Conservation (phyloP, 2,797 vertebrate genomes). For the Uromys caudimaculatus region DNA sequence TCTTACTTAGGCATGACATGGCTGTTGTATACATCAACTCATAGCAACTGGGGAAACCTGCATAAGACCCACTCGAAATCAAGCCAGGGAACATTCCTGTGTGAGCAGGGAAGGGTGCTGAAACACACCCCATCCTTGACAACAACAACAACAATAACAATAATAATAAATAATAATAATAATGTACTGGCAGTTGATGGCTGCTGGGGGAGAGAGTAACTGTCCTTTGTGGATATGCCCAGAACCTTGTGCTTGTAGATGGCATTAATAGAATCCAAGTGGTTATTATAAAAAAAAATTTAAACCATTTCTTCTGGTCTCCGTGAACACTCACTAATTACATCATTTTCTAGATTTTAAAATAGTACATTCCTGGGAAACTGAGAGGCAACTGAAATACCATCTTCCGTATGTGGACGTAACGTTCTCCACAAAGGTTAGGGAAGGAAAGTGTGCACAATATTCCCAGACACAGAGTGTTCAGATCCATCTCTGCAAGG, state of each 20-base stretch:
- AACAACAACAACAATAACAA: too few relatives aligned
- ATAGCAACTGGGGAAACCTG: neutral
- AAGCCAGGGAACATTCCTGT: neutral
- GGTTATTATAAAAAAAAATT: neutral
- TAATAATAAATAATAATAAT: too few relatives aligned
- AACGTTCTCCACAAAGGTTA: conserved; percentile 62
- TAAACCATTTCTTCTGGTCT: neutral
- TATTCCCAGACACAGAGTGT: conserved; percentile 74
- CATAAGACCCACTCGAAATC: neutral
- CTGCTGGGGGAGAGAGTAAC: neutral
- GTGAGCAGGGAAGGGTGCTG: neutral
- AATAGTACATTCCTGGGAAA: conserved; percentile 9
- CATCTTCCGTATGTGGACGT: conserved; percentile 59
- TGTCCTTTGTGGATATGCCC: neutral
- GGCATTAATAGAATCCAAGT: neutral
- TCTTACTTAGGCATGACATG: neutral
- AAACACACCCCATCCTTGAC: neutral
- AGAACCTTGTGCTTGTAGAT: too few relatives aligned
- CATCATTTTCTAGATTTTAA: conserved; percentile 43
- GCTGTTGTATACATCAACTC: neutral
- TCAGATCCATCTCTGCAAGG: conserved; percentile 69
- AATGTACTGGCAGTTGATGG: neutral
- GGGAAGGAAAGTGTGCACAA: conserved; percentile 20
- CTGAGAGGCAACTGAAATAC: conserved; percentile 46
- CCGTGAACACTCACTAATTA: neutral